A percentile compares a stretch with the other conserved stretches of the same genome.
Conservation (phyloP, 2,888 invertebrate genomes). For the Eulithis testata region DNA sequence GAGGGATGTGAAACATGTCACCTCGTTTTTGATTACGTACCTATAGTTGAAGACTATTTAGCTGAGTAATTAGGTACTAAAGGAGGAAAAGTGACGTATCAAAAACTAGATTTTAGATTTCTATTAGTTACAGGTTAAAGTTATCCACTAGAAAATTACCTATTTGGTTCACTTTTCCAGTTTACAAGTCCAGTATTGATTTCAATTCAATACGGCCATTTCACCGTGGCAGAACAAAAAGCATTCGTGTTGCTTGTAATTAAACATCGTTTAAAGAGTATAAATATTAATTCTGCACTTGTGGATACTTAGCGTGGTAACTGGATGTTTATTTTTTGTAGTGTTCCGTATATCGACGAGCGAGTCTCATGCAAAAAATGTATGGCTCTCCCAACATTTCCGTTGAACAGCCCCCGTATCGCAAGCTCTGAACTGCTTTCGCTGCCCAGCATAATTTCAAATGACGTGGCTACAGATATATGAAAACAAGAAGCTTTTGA, state of each 20-base stretch:
- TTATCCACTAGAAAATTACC: conserved; percentile 16
- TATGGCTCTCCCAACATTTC: conserved; percentile 8
- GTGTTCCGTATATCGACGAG: conserved; percentile 21
- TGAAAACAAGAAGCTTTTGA: too few species aligned
- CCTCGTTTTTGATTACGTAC: too few species aligned
- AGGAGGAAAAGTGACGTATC: too few species aligned
- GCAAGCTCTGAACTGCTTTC: too few species aligned
- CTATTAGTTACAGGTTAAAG: not conserved
- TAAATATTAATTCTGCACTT: conserved; percentile 75
- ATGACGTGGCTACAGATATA: too few species aligned
- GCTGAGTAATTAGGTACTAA: too few species aligned
- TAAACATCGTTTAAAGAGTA: conserved; percentile 76
- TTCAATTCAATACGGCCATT: conserved; percentile 40
- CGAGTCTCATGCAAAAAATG: conserved; percentile 9
- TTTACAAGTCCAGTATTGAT: conserved; percentile 37
- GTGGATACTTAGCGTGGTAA: conserved; percentile 64
- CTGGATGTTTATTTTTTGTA: conserved; percentile 56
- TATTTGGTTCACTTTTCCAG: conserved; percentile 24
- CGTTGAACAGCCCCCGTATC: too few species aligned
- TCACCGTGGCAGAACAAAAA: conserved; percentile 48
- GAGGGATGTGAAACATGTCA: too few species aligned
- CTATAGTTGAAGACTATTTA: too few species aligned
- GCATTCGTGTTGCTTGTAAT: conserved; percentile 67
- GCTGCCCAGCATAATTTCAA: too few species aligned
- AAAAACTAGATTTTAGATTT: too few species aligned